These are phyloP conservation scores for Escarpia spicata DNA, from an alignment of 2,888 invertebrate genomes.

Conservation along the genomic window DNA sequence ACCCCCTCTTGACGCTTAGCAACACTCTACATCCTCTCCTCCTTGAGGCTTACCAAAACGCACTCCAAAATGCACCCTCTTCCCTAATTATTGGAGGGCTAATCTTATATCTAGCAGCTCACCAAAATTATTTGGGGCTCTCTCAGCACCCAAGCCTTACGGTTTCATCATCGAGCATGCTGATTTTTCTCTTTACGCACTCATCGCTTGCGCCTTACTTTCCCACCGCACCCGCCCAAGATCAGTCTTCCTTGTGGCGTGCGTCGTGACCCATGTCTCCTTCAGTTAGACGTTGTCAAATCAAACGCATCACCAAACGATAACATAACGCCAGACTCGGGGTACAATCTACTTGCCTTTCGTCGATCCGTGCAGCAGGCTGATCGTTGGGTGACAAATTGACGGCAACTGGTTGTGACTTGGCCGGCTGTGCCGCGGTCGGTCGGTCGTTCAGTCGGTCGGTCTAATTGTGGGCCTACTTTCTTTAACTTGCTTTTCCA, in stretches of 20 bases:
- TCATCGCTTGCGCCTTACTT: neutral
- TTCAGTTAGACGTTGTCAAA: conserved; percentile 12
- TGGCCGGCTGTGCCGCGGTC: neutral
- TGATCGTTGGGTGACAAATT: conserved; percentile 11
- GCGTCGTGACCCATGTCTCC: conserved; percentile 10
- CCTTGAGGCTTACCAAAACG: no score
- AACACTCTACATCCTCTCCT: no score
- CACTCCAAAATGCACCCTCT: no score
- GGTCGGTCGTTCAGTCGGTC: no score
- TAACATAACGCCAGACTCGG: conserved; percentile 6
- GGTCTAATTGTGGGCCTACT: no score
- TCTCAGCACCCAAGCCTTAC: no score
- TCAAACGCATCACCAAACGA: conserved; percentile 16
- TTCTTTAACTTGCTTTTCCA: no score
- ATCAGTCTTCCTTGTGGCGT: conserved; percentile 9
- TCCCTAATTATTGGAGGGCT: no score
- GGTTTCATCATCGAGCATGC: no score
- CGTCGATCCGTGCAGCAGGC: neutral
- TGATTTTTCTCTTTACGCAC: neutral
- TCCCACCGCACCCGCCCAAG: neutral
- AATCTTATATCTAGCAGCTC: no score
- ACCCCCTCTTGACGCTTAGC: no score
- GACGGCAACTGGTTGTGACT: conserved; percentile 16
- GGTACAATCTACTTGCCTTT: neutral
- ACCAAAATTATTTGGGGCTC: no score